Conservation (phyloP, 2,113 vertebrate genomes). For the Malurus cyaneus region DNA sequence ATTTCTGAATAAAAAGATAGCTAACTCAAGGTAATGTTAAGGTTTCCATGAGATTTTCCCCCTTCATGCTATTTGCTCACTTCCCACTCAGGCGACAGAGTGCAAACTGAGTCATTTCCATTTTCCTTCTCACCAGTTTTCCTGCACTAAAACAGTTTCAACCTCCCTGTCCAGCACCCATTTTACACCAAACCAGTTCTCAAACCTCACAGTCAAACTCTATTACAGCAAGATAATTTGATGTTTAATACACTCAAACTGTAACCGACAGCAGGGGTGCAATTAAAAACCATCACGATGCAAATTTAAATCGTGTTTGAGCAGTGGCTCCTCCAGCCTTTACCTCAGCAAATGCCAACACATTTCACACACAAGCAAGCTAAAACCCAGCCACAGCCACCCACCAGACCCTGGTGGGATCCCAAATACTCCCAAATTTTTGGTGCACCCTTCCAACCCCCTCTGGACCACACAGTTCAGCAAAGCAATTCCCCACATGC, state of each 20-base stretch:
- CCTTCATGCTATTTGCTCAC: not conserved
- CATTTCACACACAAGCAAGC: not conserved
- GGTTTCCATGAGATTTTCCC: not conserved
- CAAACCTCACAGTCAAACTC: not conserved
- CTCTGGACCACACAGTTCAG: not conserved
- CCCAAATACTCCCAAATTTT: not conserved
- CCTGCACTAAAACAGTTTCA: not conserved
- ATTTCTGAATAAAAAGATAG: not conserved
- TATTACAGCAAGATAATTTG: not conserved
- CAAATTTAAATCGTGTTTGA: not conserved
- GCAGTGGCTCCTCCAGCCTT: not conserved
- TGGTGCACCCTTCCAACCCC: accelerated
- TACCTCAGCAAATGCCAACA: not conserved
- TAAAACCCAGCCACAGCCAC: not conserved
- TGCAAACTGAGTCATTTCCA: not conserved
- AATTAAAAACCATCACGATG: not conserved
- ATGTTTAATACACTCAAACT: not conserved
- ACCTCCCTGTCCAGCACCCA: not conserved
- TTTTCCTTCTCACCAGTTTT: not conserved
- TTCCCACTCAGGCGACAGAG: not conserved
- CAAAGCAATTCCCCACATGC: not conserved
- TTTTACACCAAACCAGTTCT: not conserved
- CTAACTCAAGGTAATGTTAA: not conserved
- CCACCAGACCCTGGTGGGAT: not conserved
- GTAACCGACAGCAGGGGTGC: accelerated